These are phyloP conservation scores for Drosophila melanica DNA, from an alignment of 1,140 invertebrate species.

Conservation along the genomic window DNA sequence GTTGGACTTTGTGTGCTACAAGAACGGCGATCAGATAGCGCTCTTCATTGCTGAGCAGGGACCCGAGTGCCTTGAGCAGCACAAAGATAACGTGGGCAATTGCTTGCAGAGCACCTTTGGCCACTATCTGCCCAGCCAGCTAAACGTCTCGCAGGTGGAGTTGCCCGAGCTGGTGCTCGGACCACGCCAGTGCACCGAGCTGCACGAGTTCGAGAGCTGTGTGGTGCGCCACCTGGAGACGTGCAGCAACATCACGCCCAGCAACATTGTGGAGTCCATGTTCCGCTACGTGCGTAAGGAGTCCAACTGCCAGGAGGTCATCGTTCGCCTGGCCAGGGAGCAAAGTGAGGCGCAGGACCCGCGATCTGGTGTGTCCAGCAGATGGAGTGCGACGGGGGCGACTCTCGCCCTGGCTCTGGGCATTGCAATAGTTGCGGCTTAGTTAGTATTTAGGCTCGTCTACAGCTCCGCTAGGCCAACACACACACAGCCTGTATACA, in stretches of 20 bases:
- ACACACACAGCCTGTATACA: neutral
- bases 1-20: conserved; percentile 89
- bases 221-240: conserved; percentile 87
- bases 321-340: conserved; percentile 41
- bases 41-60: conserved; percentile 91
- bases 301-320: conserved; percentile 65
- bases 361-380: neutral
- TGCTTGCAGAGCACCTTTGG: conserved; percentile 87
- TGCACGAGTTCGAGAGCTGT: conserved; percentile 87
- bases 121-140: conserved; percentile 83
- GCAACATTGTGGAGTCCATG: conserved; percentile 91
- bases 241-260: conserved; percentile 90
- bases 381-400: neutral
- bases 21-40: conserved; percentile 92
- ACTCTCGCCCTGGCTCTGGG: neutral
- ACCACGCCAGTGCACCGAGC: conserved; percentile 82
- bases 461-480: too few species aligned
- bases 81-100: conserved; percentile 86
- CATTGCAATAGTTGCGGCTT: neutral
- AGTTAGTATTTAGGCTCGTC: neutral
- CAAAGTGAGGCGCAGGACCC: neutral
- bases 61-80: conserved; percentile 88
- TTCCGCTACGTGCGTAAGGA: conserved; percentile 87
- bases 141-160: conserved; percentile 23
- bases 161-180: conserved; percentile 72